Percentiles rank a stretch among this genome's conserved stretches.
Conservation (phyloP, 2,797 vertebrate genomes). For the Propithecus perrieri region DNA sequence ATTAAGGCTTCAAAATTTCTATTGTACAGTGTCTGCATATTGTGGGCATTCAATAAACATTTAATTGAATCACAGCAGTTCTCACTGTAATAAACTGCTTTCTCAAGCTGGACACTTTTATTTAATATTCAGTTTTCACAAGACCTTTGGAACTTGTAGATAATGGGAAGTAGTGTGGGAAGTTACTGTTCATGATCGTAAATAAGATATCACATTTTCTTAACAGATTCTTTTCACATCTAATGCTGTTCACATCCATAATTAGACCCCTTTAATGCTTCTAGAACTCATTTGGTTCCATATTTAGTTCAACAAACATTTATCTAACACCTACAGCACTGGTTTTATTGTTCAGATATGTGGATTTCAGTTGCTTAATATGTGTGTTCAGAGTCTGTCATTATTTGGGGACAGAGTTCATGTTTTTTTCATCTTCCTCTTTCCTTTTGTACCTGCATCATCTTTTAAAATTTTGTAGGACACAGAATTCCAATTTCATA, state of each 20-base stretch:
- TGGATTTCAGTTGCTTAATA: background rate
- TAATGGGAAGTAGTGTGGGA: background rate
- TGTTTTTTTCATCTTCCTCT: background rate
- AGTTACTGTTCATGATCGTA: background rate
- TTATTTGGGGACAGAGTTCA: background rate
- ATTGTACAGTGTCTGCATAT: background rate
- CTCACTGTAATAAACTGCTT: background rate
- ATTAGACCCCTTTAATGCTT: background rate
- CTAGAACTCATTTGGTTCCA: background rate
- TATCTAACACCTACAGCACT: background rate
- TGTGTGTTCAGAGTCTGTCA: background rate
- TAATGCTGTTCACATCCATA: background rate
- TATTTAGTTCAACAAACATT: background rate
- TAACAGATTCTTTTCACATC: background rate
- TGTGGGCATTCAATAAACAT: background rate
- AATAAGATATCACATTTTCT: background rate
- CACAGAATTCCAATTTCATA: background rate
- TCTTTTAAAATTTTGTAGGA: background rate
- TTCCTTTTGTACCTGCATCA: background rate
- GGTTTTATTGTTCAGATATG: background rate
- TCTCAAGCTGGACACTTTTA: background rate
- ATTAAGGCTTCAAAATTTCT: slow-evolving; percentile 34
- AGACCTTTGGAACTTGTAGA: background rate
- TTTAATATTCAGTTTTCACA: background rate
- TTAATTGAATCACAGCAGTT: background rate